These are phyloP conservation scores for Papilio elwesi DNA, from an alignment of 2,888 invertebrate genomes.

Conservation along the genomic window DNA sequence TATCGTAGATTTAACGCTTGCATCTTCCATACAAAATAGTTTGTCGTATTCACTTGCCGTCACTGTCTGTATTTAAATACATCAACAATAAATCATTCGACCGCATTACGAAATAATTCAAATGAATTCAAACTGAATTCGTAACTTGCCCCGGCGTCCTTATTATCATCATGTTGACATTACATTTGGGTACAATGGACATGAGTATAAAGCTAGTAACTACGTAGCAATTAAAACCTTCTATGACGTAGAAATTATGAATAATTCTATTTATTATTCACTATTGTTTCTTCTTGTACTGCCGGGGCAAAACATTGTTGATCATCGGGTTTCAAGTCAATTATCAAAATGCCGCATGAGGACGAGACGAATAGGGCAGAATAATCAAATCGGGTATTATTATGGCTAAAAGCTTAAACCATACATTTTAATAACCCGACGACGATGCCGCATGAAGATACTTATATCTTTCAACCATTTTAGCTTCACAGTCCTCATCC, in stretches of 20 bases:
- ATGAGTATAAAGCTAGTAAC: neutral
- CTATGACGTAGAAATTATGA: slow-evolving; percentile 4
- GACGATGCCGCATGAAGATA: too few species aligned
- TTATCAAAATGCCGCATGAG: neutral
- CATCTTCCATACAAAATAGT: slow-evolving; percentile 13
- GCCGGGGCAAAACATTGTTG: too few species aligned
- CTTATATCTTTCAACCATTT: too few species aligned
- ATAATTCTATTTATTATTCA: neutral
- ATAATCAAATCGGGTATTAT: too few species aligned
- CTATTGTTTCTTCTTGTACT: neutral
- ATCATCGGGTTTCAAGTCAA: neutral
- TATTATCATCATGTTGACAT: neutral
- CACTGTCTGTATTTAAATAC: slow-evolving; percentile 17
- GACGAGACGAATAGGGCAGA: neutral
- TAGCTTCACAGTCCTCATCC: too few species aligned
- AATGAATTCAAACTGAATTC: slow-evolving; percentile 19
- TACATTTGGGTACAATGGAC: slow-evolving; percentile 25
- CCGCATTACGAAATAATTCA: slow-evolving; percentile 16
- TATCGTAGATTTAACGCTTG: slow-evolving; percentile 12
- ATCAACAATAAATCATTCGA: slow-evolving; percentile 24
- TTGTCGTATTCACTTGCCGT: slow-evolving; percentile 1
- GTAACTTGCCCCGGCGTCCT: neutral
- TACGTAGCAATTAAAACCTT: slow-evolving; percentile 1
- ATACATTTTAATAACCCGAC: too few species aligned
- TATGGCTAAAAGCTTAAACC: too few species aligned